Evolutionary conservation across 2,113 vertebrate species (phyloP).

Genomic region (Phalacrocorax carbo): DNA sequence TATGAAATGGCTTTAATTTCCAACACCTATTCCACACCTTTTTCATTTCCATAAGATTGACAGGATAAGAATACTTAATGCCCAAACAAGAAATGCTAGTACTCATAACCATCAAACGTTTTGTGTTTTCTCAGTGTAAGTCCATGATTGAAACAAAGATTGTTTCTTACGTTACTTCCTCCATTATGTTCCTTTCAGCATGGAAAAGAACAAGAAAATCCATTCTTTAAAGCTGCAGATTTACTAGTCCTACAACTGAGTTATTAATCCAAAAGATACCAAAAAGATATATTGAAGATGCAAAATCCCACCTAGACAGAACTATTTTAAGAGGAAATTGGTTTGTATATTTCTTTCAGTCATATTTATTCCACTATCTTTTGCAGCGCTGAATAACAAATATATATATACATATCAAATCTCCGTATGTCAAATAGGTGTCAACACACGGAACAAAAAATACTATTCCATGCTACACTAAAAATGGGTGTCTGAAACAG

Average conservation of each 20-base stretch:
- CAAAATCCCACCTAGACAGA: background rate
- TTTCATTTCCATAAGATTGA: slow-evolving; percentile 54
- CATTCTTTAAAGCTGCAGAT: background rate
- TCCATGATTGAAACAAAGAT: background rate
- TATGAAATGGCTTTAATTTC: slow-evolving; percentile 68
- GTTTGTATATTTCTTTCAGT: background rate
- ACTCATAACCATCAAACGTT: background rate
- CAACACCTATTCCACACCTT: background rate
- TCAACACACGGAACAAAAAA: background rate
- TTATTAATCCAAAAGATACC: slow-evolving; percentile 28
- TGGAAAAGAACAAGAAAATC: background rate
- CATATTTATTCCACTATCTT: slow-evolving; percentile 29
- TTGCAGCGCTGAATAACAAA: slow-evolving; percentile 1
- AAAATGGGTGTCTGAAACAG: background rate
- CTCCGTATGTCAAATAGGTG: background rate
- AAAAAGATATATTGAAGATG: background rate
- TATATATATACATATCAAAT: background rate
- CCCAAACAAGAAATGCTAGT: slow-evolving; percentile 21
- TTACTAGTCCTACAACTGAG: background rate
- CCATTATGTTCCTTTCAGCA: background rate
- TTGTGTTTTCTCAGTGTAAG: background rate
- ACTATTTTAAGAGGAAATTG: slow-evolving; percentile 15
- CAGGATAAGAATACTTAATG: slow-evolving; percentile 41
- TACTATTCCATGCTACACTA: background rate
- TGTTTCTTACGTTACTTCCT: background rate